phyloP scores from a whole-genome alignment of 1,140 invertebrate genomes.

The Platyscapa corneri region DNA sequence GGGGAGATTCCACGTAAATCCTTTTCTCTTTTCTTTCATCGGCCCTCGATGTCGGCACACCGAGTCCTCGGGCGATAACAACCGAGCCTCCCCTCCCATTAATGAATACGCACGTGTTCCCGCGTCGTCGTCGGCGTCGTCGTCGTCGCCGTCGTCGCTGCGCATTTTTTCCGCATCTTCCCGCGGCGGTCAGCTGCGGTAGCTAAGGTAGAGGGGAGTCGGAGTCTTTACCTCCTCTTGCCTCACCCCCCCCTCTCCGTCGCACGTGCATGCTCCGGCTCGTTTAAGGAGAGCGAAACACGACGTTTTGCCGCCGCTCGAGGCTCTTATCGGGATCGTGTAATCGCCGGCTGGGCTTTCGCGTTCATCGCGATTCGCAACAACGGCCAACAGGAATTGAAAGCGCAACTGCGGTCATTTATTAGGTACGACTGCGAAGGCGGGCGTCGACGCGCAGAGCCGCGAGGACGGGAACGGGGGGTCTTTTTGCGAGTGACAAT shows the following conservation, averaged over 20 bases:
- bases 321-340: too few relatives aligned
- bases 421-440: too few relatives aligned
- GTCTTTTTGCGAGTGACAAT: not conserved
- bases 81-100: slow-evolving; percentile 56
- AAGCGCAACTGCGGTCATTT: not conserved
- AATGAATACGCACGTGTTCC: slow-evolving; percentile 64
- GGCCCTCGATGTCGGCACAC: not conserved
- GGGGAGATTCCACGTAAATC: slow-evolving; percentile 60
- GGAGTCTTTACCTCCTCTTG: not conserved
- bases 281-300: not conserved
- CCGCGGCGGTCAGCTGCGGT: not conserved
- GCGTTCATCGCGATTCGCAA: not conserved
- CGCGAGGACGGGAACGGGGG: not conserved
- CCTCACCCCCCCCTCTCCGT: too few relatives aligned
- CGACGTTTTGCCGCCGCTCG: too few relatives aligned
- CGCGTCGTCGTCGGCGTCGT: slow-evolving; percentile 22
- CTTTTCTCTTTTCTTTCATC: slow-evolving; percentile 36
- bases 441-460: too few relatives aligned
- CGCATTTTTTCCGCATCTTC: too few relatives aligned
- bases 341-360: not conserved
- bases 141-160: too few relatives aligned
- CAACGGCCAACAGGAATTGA: not conserved
- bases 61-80: slow-evolving; percentile 20
- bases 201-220: not conserved
- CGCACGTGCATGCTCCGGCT: not conserved